These are phyloP conservation scores for Callyntrura sp. DNA, from an alignment of 2,888 invertebrate species.

Conservation along the genomic window DNA sequence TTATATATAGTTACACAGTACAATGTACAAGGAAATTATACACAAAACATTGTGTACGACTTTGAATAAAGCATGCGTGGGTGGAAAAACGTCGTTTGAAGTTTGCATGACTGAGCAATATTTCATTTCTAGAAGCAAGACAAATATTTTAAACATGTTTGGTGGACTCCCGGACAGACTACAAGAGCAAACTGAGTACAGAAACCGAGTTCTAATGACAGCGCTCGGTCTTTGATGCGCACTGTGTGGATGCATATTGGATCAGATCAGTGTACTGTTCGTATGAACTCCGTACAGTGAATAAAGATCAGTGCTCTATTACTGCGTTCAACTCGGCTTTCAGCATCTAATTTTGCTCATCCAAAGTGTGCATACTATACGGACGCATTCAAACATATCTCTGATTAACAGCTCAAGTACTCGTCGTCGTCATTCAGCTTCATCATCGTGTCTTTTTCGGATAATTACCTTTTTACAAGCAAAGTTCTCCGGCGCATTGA, in stretches of 20 bases:
- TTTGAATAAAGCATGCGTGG: too few relatives aligned
- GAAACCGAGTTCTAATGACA: background rate
- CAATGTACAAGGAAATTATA: too few relatives aligned
- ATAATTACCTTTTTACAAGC: background rate
- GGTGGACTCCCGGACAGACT: background rate
- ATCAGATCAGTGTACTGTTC: background rate
- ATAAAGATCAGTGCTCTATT: constrained; percentile 10
- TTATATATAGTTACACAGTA: too few relatives aligned
- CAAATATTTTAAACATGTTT: background rate
- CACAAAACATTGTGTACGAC: too few relatives aligned
- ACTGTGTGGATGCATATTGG: background rate
- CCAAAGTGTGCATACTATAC: background rate
- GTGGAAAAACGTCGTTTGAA: too few relatives aligned
- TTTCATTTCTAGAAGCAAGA: too few relatives aligned
- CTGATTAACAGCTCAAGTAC: background rate
- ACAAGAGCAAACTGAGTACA: background rate
- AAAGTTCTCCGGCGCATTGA: constrained; percentile 2
- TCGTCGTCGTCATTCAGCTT: background rate
- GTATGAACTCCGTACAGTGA: background rate
- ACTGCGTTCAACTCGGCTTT: background rate
- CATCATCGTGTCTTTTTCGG: background rate
- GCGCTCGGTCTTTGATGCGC: background rate
- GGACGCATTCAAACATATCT: background rate
- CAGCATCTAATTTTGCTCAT: constrained; percentile 12
- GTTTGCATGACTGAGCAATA: too few relatives aligned